Base-by-base conservation (phyloP, 2,888 invertebrate genomes). In the Lapara coniferarum region DNA sequence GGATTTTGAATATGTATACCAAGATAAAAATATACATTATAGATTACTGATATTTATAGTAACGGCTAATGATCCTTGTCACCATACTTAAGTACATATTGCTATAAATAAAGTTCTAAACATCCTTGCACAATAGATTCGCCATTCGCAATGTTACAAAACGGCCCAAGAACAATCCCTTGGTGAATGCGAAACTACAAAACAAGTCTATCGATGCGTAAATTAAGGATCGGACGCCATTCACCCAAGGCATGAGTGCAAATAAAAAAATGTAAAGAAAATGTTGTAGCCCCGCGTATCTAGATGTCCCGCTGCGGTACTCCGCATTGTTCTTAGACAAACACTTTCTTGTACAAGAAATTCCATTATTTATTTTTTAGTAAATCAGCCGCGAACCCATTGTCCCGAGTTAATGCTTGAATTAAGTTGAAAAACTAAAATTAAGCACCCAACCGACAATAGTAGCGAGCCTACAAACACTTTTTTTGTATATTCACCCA, bases 291-390 rank as follows among this genome's bases (percentile, higher is more conserved):
- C 81, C 83, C 80, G 82, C 85, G 88, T 89, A 91, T 90, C 90
- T 90, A 89, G 92, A 90, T 91, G 87, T 84, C 93, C 93, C 92
- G 93, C 93, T 93, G 93, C 79, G 93, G 93, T 89, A 78, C 81
- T 74, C 82, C 79, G 78, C 84, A 89, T 92, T 93, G 92, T 93
- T 92, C 93, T 92, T 92, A 89, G 87, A 93, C 92, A 93, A 93
- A 93, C 91, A 92, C 90, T 91, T 92, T 92, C 89, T 91, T 85
- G 86, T 80, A 78, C 74, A 72, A 81, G 81, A 85, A 88, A 88
- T 86, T 86, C 83, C 78, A 84, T 89, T 90, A 88, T 89, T 85
- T 86, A 83, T 90, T 89, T 89, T 91, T 89, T 88, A 85, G 81
- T 85, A 84, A 85, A 88, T 87, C 85, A 80, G 80, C 83, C 82